phyloP scores from a whole-genome alignment of 2,797 vertebrate species.

The Urocyon cinereoargenteus region DNA sequence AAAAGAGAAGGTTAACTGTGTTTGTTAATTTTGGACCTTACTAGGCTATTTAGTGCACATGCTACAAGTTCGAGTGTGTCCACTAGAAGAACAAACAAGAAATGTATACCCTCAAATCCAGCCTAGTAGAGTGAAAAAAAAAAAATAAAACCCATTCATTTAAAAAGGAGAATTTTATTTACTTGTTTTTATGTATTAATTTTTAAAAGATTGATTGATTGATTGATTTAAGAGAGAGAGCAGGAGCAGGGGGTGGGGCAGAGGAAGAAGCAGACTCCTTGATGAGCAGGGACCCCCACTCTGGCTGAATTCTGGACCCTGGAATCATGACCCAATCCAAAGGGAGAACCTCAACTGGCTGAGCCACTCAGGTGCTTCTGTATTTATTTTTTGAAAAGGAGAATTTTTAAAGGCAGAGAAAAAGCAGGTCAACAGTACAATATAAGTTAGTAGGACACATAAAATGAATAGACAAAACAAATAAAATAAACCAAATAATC shows the following conservation, averaged over 20 bases:
- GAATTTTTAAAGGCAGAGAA: background rate
- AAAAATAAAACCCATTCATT: background rate
- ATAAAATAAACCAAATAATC: background rate
- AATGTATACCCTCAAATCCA: background rate
- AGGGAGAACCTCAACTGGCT: background rate
- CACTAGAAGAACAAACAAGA: background rate
- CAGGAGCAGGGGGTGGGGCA: background rate
- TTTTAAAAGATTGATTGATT: too few relatives aligned
- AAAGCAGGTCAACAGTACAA: background rate
- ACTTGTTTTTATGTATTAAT: background rate
- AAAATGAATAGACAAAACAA: conserved; percentile 4
- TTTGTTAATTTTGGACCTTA: background rate
- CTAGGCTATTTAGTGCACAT: background rate
- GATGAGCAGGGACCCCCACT: background rate
- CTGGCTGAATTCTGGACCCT: background rate
- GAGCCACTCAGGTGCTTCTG: background rate
- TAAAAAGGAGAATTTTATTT: background rate
- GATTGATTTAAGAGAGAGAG: background rate
- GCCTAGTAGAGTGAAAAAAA: background rate
- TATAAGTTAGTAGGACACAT: background rate
- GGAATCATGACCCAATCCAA: background rate
- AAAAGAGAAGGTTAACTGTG: background rate
- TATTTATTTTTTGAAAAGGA: background rate
- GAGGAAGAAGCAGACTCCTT: background rate
- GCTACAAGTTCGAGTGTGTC: background rate